Percentiles rank a stretch among this genome's conserved stretches.
Evolutionary conservation across 2,113 vertebrate species (phyloP).

Genomic region (Gymnorhina tibicen): DNA sequence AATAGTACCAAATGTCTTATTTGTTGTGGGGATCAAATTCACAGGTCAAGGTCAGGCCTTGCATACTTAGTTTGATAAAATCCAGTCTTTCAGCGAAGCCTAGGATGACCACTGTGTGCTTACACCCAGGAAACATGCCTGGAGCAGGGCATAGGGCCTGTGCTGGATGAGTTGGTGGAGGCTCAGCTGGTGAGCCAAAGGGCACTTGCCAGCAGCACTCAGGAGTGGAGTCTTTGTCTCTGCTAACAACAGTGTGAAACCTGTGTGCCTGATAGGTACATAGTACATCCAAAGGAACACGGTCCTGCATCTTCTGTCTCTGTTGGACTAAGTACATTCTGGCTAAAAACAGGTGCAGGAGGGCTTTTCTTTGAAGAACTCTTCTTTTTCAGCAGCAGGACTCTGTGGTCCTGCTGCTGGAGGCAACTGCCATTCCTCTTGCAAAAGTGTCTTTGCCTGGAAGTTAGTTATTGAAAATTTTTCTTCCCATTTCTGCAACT

Average conservation of each 20-base stretch:
- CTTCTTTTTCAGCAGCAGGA: no score
- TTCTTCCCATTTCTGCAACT: fast-evolving
- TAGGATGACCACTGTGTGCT: not conserved
- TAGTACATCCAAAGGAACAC: not conserved
- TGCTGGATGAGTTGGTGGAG: not conserved
- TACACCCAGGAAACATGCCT: not conserved
- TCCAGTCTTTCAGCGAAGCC: not conserved
- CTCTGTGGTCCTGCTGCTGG: not conserved
- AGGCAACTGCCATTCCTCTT: not conserved
- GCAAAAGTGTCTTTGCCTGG: not conserved
- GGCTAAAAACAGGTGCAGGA: not conserved
- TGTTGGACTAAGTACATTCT: not conserved
- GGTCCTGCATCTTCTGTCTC: not conserved
- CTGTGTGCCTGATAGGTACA: not conserved
- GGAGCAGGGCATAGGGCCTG: not conserved
- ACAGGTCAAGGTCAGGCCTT: not conserved
- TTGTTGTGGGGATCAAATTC: not conserved
- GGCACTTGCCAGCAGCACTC: not conserved
- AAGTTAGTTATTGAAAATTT: not conserved
- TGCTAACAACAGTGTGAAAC: not conserved
- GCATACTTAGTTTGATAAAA: not conserved
- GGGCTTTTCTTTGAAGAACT: no score
- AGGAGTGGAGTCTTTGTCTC: not conserved
- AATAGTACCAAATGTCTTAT: not conserved
- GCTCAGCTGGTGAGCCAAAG: not conserved